Evolutionary conservation across 2,797 vertebrate species (phyloP), one percentile per base, ranked within the genome.

Genomic region (Macrochelys suwanniensis): DNA sequence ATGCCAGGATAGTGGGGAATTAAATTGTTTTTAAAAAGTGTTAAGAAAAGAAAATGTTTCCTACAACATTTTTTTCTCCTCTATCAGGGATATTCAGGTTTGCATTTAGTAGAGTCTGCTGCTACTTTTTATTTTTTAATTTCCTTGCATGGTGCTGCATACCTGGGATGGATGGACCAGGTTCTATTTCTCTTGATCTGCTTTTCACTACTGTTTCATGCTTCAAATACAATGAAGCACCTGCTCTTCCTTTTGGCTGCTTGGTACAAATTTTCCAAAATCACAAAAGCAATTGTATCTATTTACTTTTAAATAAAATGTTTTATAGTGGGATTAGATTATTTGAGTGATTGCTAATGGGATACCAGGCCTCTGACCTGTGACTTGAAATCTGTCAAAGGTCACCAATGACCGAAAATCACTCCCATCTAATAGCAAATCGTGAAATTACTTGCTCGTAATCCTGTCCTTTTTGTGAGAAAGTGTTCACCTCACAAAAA

Each of bases 231-330:
- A 11, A 65, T 79, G 11, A 76, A 5, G 82, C 15, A 28, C 10
- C 2, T 74, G n/a, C 76, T 31, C 26, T 96, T 89, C 84, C 49
- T 78, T 91, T 85, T 90, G 54, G 54, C n/a, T 93, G 90, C 54
- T 42, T 49, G 88, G 59, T 5, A 86, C 8, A 87, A 2, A n/a
- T 50, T 89, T 95, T 92, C 80, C 3, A 83, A 74, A 95, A 89
- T 84, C 26, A 49, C 50, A 31, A 78, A 94, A 94, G 79, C 1
- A 89, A 84, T 53, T 2, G 1, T 74, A 89, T 86, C 5, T 5
- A 3, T 5, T 94, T 92, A 87, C 84, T 49, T 2, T 49, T 89
- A 86, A 82, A 51, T 13, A 65, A 33, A 80, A 19, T 45, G 65
- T 54, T 93, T 92, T 54, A 61, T 83, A 91, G 37, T 42, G 8